Evolutionary conservation across 2,888 invertebrate species (phyloP).

Genomic region (Hermodice carunculata): DNA sequence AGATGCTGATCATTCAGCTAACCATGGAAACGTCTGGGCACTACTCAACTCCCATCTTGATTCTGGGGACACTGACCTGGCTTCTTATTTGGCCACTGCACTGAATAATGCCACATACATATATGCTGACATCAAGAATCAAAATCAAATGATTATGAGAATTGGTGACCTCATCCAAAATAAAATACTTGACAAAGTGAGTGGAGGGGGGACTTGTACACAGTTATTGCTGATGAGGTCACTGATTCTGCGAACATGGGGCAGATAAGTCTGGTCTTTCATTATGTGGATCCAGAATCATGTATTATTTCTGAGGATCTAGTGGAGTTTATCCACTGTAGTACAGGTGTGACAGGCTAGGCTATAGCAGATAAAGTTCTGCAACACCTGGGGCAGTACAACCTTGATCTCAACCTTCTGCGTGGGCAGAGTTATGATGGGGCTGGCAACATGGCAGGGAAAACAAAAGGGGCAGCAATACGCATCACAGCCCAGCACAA

Average conservation of each 20-base stretch:
- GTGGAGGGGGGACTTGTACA: too few species aligned
- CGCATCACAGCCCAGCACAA: background rate
- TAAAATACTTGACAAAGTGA: background rate
- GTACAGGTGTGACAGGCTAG: background rate
- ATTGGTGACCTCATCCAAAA: background rate
- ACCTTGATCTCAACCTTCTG: constrained; percentile 9
- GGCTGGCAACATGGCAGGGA: constrained; percentile 18
- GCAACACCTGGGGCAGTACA: background rate
- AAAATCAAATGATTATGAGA: background rate
- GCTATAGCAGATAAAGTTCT: background rate
- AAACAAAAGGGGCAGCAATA: constrained; percentile 11
- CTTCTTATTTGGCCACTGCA: constrained; percentile 27
- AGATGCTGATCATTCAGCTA: constrained; percentile 2
- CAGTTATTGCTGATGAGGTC: constrained; percentile 53
- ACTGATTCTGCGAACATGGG: constrained; percentile 30
- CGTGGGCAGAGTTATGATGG: constrained; percentile 15
- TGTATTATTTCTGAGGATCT: constrained; percentile 34
- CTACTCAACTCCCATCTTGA: constrained; percentile 50
- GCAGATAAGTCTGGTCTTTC: constrained; percentile 32
- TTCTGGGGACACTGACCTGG: constrained; percentile 47
- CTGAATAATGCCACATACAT: background rate
- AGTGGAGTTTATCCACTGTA: background rate
- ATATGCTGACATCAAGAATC: background rate
- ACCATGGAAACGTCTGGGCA: constrained; percentile 55
- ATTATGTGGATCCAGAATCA: constrained; percentile 25